Conservation (phyloP, 2,888 invertebrate genomes). For the Cerastoderma edule region DNA sequence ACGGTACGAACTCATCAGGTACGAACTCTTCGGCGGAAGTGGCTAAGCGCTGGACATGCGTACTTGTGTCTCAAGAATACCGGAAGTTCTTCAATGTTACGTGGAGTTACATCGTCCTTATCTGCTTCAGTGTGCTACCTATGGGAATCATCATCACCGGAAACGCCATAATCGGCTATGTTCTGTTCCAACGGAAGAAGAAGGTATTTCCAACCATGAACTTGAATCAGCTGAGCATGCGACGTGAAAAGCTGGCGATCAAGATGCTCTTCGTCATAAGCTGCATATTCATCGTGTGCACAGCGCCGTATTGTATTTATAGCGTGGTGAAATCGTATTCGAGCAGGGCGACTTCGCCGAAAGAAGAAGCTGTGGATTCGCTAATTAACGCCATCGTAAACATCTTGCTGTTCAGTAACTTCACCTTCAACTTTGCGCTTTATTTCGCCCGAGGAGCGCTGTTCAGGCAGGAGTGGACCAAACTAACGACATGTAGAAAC, state of each 20-base stretch:
- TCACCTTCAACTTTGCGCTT: slow-evolving; percentile 1
- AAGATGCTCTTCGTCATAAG: neutral
- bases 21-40: too few relatives aligned
- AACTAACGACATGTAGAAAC: too few relatives aligned
- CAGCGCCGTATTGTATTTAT: neutral
- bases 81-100: neutral
- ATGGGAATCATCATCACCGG: neutral
- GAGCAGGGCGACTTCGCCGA: too few relatives aligned
- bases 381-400: neutral
- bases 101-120: slow-evolving; percentile 1
- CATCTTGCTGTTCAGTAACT: neutral
- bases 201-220: neutral
- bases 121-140: slow-evolving; percentile 1
- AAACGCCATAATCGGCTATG: neutral
- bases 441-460: neutral
- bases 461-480: slow-evolving; percentile 3
- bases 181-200: neutral
- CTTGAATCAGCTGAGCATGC: neutral
- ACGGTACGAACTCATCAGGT: neutral
- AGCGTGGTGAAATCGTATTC: too few relatives aligned
- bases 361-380: neutral
- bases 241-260: neutral
- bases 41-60: too few relatives aligned
- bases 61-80: neutral
- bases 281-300: neutral